These are phyloP conservation scores for Theonella swinhoei DNA, from an alignment of 37 sponge, comb jelly and placozoan species.

Conservation along the genomic window DNA sequence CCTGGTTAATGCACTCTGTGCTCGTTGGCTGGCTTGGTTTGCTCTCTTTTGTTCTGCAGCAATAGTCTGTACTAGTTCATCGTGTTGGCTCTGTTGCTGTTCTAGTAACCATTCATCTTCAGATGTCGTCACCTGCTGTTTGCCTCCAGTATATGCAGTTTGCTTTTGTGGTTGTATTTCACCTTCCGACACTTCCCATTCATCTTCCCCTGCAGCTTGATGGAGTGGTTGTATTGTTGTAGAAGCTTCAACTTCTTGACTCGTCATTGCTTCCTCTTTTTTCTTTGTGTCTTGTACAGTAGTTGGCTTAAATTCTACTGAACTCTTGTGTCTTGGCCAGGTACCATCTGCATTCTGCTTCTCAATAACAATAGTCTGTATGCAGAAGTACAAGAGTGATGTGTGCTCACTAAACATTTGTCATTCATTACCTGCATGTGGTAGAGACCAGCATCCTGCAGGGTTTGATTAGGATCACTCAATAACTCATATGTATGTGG, in stretches of 20 bases:
- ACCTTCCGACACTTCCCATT: not conserved
- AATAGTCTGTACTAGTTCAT: not conserved
- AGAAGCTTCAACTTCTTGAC: not conserved
- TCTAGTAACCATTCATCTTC: not conserved
- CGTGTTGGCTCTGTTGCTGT: not conserved
- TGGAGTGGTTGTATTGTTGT: not conserved
- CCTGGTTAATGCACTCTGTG: not conserved
- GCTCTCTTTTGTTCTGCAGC: not conserved
- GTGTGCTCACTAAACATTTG: too few species aligned
- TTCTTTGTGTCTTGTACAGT: not conserved
- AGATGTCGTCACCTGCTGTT: too few species aligned
- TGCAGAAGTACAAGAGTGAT: too few species aligned
- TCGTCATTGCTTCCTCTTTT: not conserved
- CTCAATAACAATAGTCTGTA: not conserved
- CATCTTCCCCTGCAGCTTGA: not conserved
- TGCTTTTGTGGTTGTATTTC: not conserved
- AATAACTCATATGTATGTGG: constrained; percentile 78
- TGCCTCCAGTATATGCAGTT: too few species aligned
- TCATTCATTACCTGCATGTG: constrained; percentile 63
- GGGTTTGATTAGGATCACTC: constrained; percentile 29
- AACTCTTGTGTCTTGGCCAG: not conserved
- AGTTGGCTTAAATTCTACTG: not conserved
- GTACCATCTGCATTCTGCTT: not conserved
- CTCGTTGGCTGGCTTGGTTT: not conserved
- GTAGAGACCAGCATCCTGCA: constrained; percentile 81